Base-by-base conservation (phyloP, 2,888 invertebrate genomes). In the Pseudococcus longispinus region DNA sequence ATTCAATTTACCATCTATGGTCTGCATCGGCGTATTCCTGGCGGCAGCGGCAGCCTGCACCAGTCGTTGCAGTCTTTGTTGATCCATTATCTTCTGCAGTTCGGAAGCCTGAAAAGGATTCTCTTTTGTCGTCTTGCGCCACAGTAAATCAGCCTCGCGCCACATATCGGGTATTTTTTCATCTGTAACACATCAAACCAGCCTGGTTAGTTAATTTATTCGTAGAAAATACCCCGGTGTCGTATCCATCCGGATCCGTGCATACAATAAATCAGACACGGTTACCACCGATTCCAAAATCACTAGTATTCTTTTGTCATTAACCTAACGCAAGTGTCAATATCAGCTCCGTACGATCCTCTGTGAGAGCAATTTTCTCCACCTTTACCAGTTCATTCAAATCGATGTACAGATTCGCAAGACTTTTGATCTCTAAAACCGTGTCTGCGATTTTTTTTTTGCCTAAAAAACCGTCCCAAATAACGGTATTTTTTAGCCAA, bases 81-180 rank as follows among this genome's bases (percentile, higher is more conserved):
- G 60, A 60, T 70, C 65, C 44, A 42, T 37, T 20, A 65, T 85
- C 70, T 70, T 42, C 42, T 70, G 85, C 85, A 85, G 23, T 23
- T 20, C 70, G 60, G 26, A 65, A 20, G 84, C 65, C 29, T 42
- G 42, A 20, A 70, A 37, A 2, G 32, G 70, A 44, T 85, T 70
- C 37, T 85, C 85, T 44, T 85, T 85, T 70, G 29, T 65, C 20
- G 37, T n/a, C 32, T 85, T 85, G 15, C 70, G 42, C 85, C 85
- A 85, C 42, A 85, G 42, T 32, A 85, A 32, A 32, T 65, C 84
- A 20, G 26, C 55, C 29, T 84, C 84, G 32, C 55, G 84, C 84
- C 84, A 84, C 55, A 84, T 32, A 32, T 85, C 42, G 37, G 85
- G 37, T 9, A 84, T 13, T 85, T 85, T 85, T 65, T 85, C 85